Conservation (phyloP, 2,888 invertebrate genomes). For the Eremobia ochroleuca region DNA sequence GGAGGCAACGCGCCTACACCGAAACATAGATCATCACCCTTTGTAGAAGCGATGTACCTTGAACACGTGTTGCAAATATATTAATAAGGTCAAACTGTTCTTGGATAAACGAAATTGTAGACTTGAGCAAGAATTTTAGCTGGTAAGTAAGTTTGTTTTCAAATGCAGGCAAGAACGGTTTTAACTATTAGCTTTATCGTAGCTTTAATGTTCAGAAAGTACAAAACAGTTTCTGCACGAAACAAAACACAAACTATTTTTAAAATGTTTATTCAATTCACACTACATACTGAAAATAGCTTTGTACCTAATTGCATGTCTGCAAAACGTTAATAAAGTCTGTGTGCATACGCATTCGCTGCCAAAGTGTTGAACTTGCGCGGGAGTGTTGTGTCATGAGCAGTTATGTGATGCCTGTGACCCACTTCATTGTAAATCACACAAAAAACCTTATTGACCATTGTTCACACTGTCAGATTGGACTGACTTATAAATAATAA, state of each 20-base stretch:
- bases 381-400: constrained; percentile 83
- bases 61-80: constrained; percentile 9
- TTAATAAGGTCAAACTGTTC: background rate
- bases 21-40: constrained; percentile 77
- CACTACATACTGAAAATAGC: constrained; percentile 1
- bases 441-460: constrained; percentile 78
- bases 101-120: background rate
- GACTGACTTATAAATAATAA: constrained; percentile 37
- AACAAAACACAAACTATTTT: background rate
- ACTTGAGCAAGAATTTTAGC: background rate
- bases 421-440: constrained; percentile 81
- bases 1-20: constrained; percentile 84
- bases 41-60: constrained; percentile 64
- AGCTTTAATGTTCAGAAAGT: background rate
- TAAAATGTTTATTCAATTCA: background rate
- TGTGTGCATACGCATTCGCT: constrained; percentile 68
- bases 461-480: constrained; percentile 70
- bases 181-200: background rate
- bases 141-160: background rate
- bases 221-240: background rate
- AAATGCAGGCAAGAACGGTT: too few species aligned
- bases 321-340: constrained; percentile 42
- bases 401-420: constrained; percentile 86
- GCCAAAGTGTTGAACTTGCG: constrained; percentile 81
- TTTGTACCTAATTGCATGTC: constrained; percentile 59